Percentiles rank a stretch among this genome's conserved stretches.
Conservation (phyloP, 2,113 vertebrate genomes). For the Leucoraja erinaceus region DNA sequence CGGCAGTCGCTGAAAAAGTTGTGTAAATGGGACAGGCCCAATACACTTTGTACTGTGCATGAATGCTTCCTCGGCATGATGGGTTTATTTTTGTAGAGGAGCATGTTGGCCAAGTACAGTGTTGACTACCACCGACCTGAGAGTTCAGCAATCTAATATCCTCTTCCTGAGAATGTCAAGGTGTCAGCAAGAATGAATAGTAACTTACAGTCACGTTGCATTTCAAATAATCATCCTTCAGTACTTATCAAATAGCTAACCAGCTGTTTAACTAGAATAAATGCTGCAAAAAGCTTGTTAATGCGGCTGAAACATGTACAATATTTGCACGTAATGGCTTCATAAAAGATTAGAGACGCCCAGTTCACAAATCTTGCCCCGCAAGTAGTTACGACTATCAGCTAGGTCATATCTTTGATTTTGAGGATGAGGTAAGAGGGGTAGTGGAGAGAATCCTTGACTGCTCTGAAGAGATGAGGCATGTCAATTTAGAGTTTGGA, state of each 20-base stretch:
- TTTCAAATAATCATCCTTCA: constrained; percentile 7
- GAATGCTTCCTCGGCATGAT: background rate
- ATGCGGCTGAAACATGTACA: background rate
- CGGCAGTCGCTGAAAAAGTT: no score
- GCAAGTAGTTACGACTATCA: background rate
- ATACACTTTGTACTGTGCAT: no score
- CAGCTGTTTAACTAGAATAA: constrained; percentile 9
- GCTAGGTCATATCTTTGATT: background rate
- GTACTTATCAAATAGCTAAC: background rate
- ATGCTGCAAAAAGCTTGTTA: background rate
- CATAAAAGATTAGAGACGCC: background rate
- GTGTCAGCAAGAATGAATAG: background rate
- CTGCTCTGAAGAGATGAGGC: no score
- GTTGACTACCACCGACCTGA: background rate
- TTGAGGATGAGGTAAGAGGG: background rate
- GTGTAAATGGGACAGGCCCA: no score
- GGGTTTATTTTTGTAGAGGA: background rate
- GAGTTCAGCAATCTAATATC: background rate
- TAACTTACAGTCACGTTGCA: no score
- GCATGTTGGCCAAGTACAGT: no score
- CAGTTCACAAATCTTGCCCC: background rate
- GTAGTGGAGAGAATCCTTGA: background rate
- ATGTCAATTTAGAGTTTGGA: no score
- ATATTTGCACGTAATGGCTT: background rate
- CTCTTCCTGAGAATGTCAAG: background rate